Evolutionary conservation across 1,140 invertebrate genomes (phyloP), one percentile per base, ranked within the genome.

Genomic region (Habropoda laboriosa): DNA sequence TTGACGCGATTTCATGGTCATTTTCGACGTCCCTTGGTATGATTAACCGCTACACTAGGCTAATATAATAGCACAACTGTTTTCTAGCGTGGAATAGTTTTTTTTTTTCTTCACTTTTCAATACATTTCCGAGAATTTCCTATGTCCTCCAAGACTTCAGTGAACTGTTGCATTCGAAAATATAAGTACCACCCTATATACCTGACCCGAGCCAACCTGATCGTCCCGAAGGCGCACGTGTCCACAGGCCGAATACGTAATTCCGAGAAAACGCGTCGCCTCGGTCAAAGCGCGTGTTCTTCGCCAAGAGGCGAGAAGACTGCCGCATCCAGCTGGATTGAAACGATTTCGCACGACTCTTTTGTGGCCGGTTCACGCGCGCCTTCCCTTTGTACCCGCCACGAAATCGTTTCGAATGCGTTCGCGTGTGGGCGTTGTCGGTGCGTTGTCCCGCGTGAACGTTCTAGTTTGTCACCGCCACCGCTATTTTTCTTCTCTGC

Each of bases 271-370:
- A 5, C 45, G 49, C 53, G 27, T 57, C 64, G 66, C 53, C 73
- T 83, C 70, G 60, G 51, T 66, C 73, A 73, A 82, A 83, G 79
- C 70, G 24, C 30, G 27, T 49, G 27, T 21, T 47, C 38, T 45
- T 49, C 72, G 79, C 57, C 72, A 71, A 70, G 55, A 74, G 51
- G 49, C 64, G 32, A 49, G n/a, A n/a, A n/a, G 49, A 68, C 79
- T 21, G 3, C 12, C 35, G 60, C 18, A 21, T 8, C 35, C n/a
- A n/a, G n/a, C n/a, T 21, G 63, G 40, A 35, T 49, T 77, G 80
- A 82, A 83, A 78, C 81, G 80, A 82, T 82, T 83, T 82, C 70
- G 60, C 51, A n/a, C 13, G n/a, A 45, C 30, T 49, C 40, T 72
- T 72, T 57, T 72, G 68, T 58, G 6, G n/a, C 53, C 27, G 53